Percentiles rank a stretch among this genome's conserved stretches.
Conservation (phyloP, 2,888 invertebrate species). For the Acronicta leporina region DNA sequence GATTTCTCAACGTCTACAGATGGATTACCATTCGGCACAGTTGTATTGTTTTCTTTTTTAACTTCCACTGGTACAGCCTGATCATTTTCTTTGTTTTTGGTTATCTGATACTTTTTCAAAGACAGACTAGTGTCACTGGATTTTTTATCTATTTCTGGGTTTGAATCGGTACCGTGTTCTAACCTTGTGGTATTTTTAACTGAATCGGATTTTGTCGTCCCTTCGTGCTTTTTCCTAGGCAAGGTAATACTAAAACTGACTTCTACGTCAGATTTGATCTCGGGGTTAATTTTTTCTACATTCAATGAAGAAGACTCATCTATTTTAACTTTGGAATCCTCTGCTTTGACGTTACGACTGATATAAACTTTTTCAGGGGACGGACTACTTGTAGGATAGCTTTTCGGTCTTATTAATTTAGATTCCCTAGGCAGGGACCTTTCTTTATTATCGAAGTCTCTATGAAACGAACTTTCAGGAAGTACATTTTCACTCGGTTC, state of each 20-base stretch:
- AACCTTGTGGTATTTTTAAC: conserved; percentile 50
- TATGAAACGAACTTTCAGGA: conserved; percentile 61
- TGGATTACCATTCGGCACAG: conserved; percentile 63
- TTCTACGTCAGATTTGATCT: conserved; percentile 77
- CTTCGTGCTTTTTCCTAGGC: conserved; percentile 74
- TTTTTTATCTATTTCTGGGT: conserved; percentile 57
- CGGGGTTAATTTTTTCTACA: conserved; percentile 59
- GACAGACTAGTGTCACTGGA: conserved; percentile 63
- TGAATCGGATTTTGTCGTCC: conserved; percentile 61
- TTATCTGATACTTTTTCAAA: conserved; percentile 79
- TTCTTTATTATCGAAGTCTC: conserved; percentile 66
- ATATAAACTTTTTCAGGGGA: conserved; percentile 81
- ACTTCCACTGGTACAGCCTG: conserved; percentile 60
- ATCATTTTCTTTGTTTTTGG: conserved; percentile 61
- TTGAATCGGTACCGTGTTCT: conserved; percentile 51
- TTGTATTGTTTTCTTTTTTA: conserved; percentile 66
- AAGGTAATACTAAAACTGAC: conserved; percentile 85
- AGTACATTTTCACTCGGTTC: conserved; percentile 63
- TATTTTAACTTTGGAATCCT: conserved; percentile 63
- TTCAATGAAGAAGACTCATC: conserved; percentile 52
- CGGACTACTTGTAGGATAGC: conserved; percentile 88
- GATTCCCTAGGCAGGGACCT: conserved; percentile 74
- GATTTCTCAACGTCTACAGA: conserved; percentile 66
- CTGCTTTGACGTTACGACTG: conserved; percentile 68
- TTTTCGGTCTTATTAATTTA: conserved; percentile 88